phyloP scores from a whole-genome alignment of 2,797 vertebrate genomes.

The Thamnophis elegans region DNA sequence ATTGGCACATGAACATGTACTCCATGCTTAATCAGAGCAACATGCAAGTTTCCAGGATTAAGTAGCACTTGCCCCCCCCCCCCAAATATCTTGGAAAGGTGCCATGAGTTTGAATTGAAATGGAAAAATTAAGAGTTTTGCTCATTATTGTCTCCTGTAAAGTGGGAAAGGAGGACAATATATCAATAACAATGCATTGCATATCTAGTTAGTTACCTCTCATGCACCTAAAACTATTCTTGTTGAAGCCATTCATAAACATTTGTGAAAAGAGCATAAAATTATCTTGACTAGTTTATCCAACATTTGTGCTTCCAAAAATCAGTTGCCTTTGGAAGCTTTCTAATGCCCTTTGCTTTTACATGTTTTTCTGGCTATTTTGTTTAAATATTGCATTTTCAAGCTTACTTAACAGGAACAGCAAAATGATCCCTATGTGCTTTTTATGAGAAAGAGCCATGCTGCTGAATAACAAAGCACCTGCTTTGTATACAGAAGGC shows the following conservation, averaged over 20 bases:
- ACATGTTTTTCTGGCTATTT: not conserved
- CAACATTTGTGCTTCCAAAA: not conserved
- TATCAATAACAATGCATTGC: not conserved
- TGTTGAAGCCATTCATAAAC: not conserved
- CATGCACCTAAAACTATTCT: rapidly evolving
- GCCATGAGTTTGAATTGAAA: constrained; percentile 64
- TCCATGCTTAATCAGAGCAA: constrained; percentile 56
- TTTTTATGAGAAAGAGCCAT: not conserved
- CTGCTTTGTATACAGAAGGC: not conserved
- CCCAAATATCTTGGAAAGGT: constrained; percentile 11
- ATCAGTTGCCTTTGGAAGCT: not conserved
- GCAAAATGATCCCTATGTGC: not conserved
- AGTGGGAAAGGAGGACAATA: not conserved
- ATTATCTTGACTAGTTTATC: not conserved
- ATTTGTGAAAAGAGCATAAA: not conserved
- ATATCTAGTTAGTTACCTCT: not conserved
- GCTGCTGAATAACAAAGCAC: not conserved
- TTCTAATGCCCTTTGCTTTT: not conserved
- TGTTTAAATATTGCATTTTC: not conserved
- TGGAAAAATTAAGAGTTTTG: constrained; percentile 48
- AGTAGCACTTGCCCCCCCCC: constrained; percentile 29
- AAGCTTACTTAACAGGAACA: not conserved
- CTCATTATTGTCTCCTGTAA: constrained; percentile 12
- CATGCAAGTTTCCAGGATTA: constrained; percentile 50
- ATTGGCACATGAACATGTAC: constrained; percentile 33